Conservation (phyloP, 2,113 vertebrate genomes). For the Petrocephalus microphthalmus region DNA sequence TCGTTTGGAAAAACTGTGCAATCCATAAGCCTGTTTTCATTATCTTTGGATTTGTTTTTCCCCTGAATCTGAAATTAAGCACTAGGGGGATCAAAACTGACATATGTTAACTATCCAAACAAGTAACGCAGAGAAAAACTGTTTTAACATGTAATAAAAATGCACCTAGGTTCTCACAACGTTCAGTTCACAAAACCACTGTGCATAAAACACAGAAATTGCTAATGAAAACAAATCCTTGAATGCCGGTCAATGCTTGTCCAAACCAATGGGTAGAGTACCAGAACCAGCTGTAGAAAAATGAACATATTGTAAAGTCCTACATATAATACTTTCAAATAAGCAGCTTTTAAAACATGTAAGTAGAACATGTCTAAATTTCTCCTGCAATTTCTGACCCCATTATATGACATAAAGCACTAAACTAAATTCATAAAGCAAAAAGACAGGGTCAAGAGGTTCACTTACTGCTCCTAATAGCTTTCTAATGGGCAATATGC, state of each 20-base stretch:
- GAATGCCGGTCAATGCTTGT: background rate
- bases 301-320: background rate
- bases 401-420: background rate
- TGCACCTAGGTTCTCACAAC: background rate
- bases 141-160: background rate
- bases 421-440: background rate
- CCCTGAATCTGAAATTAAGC: background rate
- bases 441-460: background rate
- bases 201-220: background rate
- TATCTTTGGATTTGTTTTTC: background rate
- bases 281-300: background rate
- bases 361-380: background rate
- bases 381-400: background rate
- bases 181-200: background rate
- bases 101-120: background rate
- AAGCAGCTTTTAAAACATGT: background rate
- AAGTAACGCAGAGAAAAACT: background rate
- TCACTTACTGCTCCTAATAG: background rate
- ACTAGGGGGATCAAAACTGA: background rate
- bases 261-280: background rate
- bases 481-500: background rate
- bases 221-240: background rate
- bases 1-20: background rate
- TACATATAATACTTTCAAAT: background rate
- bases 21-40: constrained; percentile 3